Evolutionary conservation across 2,113 vertebrate species (phyloP), one percentile per base, ranked within the genome.

Genomic region (Odocoileus virginianus): DNA sequence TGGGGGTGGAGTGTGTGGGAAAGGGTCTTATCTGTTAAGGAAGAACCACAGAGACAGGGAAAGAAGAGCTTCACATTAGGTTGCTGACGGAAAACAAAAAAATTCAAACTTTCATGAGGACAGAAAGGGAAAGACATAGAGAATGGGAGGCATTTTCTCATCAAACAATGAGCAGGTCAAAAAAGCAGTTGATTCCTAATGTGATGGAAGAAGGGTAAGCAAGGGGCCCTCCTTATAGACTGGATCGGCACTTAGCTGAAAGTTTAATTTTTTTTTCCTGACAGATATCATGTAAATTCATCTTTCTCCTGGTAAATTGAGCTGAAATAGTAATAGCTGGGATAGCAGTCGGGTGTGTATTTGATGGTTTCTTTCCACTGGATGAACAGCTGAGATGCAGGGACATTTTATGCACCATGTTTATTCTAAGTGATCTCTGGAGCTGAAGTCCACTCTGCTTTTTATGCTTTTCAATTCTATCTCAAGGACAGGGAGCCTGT

Each of bases 361-460:
- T 93, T 97, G 98, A 98, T 97, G 81, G 96, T 57, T 98, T 98
- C 92, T 98, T 98, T 98, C 97, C 97, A 96, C 84, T 97, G 96
- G 96, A 74, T 91, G 93, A 95, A 95, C 96, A 97, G 94, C 82
- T 54, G 93, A 98, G 92, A 82, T 93, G 91, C 78, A 28, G 94
- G 92, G 94, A 43, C 3, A 15, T 81, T 98, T 96, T 96, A 96
- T 89, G 87, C 94, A 16, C 52, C 61, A 6, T 86, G 71, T 98
- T 98, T 98, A 93, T 98, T 98, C 91, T 95, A 61, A 92, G 96
- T 67, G 90, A 30, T 27, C 45, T 95, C 96, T 92, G 47, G 54
- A 97, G 27, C 43, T 84, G 33, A 95, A 15, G 27, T 45, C 19
- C 19, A 47, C 58, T n/a, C 58, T 30, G 61, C 7, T n/a, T 52